Base-by-base conservation (phyloP, 2,888 invertebrate genomes). In the Chymomyza fuscimana region DNA sequence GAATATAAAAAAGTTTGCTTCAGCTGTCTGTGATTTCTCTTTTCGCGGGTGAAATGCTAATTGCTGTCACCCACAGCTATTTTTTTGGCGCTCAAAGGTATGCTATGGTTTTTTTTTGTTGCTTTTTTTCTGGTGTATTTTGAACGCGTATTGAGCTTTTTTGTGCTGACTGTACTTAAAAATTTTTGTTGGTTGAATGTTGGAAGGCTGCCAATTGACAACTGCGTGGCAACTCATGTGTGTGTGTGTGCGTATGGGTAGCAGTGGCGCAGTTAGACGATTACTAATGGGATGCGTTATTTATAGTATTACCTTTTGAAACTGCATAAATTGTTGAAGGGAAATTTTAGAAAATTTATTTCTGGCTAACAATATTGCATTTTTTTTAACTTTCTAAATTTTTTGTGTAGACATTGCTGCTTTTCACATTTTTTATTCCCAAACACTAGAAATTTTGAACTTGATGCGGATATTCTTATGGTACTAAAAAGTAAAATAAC, bases 161-260 rank as follows among this genome's bases (percentile, higher is more conserved):
- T 79, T 80, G 85, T 80, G 87, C 87, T 87, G 87, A 84, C 83
- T 84, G 83, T 84, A 84, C 83, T 87, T 69, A 72, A 87, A 83
- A 85, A 72, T 83, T 74, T 81, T 71, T 75, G 75, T 70, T 46
- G 40, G 40, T 46, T 10, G 74, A 75, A 76, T 70, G 71, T 80
- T 83, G 83, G 83, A 85, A 70, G 70, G 36, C 76, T 73, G 83
- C 83, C 83, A 83, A 85, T 72, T 64, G 71, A 54, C 69, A 74
- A 16, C 16, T 46, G 12, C 40, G 40, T 46, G 40, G 40, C 15
- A 66, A 25, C 22, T 67, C 58, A 70, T 76, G 72, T 68, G 67
- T 59, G 51, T 65, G 69, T 67, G 29, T 69, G 29, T 54, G 62
- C 46, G 22, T 60, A 16, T 63, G n/a, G 12, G n/a, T 51, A 6